Conservation (phyloP, 2,113 vertebrate genomes). For the Thunnus maccoyii region DNA sequence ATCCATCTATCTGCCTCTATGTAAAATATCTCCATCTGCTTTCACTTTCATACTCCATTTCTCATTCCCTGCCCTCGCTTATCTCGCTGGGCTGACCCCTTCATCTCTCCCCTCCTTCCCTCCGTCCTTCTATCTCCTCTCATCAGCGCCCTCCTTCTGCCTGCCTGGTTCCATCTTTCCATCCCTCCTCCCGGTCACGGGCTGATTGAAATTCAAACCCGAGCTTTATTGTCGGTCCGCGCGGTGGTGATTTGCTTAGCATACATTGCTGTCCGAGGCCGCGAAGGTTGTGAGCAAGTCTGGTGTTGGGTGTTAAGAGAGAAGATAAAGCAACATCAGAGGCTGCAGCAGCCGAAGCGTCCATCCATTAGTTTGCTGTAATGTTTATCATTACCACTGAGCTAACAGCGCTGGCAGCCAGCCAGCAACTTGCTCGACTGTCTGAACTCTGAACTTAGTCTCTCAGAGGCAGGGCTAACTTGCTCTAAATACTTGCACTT, state of each 20-base stretch:
- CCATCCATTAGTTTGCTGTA: conserved; percentile 63
- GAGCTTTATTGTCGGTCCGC: conserved; percentile 57
- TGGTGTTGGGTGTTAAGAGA: conserved; percentile 58
- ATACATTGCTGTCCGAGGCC: conserved; percentile 44
- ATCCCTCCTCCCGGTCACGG: conserved; percentile 60
- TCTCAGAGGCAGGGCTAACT: conserved; percentile 31
- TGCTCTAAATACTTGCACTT: conserved; percentile 12
- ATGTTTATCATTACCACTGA: conserved; percentile 66
- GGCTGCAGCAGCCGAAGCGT: conserved; percentile 1
- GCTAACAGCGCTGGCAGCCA: conserved; percentile 23
- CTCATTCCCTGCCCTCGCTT: conserved; percentile 76
- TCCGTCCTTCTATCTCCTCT: conserved; percentile 68
- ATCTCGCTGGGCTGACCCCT: conserved; percentile 79
- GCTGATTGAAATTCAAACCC: conserved; percentile 79
- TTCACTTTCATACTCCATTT: conserved; percentile 72
- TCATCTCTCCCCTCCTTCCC: conserved; percentile 69
- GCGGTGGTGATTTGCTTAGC: conserved; percentile 69
- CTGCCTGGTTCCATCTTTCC: conserved; percentile 55
- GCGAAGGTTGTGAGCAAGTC: conserved; percentile 60
- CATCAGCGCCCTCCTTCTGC: conserved; percentile 66
- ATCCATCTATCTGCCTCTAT: conserved; percentile 77
- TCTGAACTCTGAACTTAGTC: conserved; percentile 54
- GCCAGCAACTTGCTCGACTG: conserved; percentile 19
- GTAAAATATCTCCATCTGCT: conserved; percentile 84
- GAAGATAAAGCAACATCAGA: conserved; percentile 70